Conservation (phyloP, 2,797 vertebrate species). For the Eospalax fontanierii region DNA sequence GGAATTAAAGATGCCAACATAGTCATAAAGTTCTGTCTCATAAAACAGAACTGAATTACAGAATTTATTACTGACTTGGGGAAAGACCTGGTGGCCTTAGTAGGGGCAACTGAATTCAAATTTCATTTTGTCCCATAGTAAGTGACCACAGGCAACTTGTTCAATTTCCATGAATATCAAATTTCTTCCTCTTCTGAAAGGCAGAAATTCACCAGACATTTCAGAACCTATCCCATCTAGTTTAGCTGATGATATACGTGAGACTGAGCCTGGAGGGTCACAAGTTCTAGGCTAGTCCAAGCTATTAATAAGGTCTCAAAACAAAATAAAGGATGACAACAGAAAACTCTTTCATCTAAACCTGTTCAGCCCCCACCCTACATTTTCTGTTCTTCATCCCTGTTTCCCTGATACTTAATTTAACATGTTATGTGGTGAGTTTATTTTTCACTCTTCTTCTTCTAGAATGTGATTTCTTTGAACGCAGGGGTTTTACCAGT, state of each 20-base stretch:
- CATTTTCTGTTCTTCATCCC: conserved; percentile 12
- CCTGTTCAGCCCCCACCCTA: neutral
- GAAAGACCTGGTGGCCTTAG: conserved; percentile 5
- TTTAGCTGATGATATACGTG: neutral
- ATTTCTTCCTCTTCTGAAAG: conserved; percentile 2
- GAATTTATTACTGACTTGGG: conserved; percentile 61
- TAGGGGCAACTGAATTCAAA: conserved; percentile 48
- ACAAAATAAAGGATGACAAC: neutral
- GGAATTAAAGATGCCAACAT: conserved; percentile 53
- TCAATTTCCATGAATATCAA: neutral
- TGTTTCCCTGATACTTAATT: conserved; percentile 41
- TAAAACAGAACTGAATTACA: conserved; percentile 32
- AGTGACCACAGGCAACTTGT: neutral
- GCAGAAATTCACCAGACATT: neutral
- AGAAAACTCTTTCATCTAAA: conserved; percentile 11
- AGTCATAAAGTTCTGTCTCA: conserved; percentile 42
- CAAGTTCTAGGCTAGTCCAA: neutral
- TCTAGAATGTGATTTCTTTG: conserved; percentile 33
- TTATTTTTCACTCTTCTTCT: conserved; percentile 2
- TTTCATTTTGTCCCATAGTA: conserved; percentile 37
- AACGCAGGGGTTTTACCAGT: conserved; percentile 36
- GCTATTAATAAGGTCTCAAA: neutral
- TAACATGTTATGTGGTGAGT: neutral
- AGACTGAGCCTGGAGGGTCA: neutral
- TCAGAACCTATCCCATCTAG: neutral